Conservation (phyloP, 2,113 vertebrate species). For the Elgaria multicarinata region DNA sequence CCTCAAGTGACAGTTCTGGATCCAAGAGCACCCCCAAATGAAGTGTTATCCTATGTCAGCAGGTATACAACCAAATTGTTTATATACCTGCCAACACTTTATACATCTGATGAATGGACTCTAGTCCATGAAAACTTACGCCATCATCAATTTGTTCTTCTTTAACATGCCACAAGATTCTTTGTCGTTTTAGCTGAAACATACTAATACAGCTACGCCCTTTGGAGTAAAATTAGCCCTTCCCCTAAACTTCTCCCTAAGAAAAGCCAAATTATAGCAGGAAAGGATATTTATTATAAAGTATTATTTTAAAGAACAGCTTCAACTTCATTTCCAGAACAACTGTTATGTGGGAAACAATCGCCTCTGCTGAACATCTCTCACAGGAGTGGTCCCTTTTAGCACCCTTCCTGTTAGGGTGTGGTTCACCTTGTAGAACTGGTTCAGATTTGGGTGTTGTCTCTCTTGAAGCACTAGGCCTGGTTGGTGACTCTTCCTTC, state of each 20-base stretch:
- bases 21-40: too few species aligned
- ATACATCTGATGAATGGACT: not conserved
- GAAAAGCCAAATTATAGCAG: not conserved
- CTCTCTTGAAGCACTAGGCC: slow-evolving; percentile 17
- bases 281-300: fast-evolving
- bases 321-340: not conserved
- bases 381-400: slow-evolving; percentile 72
- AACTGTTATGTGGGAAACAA: slow-evolving; percentile 41
- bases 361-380: slow-evolving; percentile 25
- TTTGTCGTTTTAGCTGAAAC: not conserved
- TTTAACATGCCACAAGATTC: not conserved
- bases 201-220: not conserved
- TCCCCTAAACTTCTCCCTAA: not conserved
- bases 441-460: slow-evolving; percentile 62
- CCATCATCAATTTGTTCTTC: not conserved
- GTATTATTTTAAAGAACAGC: slow-evolving; percentile 23
- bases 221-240: not conserved
- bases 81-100: not conserved
- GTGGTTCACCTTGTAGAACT: slow-evolving; percentile 67
- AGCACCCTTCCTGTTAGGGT: slow-evolving; percentile 55
- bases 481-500: slow-evolving; percentile 50
- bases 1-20: too few species aligned
- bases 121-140: not conserved
- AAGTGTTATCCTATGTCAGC: not conserved
- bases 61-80: not conserved